Evolutionary conservation across 2,113 vertebrate species (phyloP), one percentile per base, ranked within the genome.

Genomic region (Pomatorhinus ruficollis): DNA sequence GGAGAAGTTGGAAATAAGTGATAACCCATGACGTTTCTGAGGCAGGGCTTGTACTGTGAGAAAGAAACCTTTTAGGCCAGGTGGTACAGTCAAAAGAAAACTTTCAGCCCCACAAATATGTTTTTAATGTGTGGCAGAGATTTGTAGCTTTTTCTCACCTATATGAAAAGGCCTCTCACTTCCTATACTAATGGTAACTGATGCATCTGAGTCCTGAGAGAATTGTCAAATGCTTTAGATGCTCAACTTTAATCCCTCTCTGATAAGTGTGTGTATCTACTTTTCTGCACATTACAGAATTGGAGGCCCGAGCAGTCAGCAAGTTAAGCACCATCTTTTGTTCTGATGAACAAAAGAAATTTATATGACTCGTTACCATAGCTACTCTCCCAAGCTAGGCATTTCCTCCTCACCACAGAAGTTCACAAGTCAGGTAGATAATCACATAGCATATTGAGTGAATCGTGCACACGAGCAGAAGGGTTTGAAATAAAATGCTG

Each of bases 401-500:
- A 68, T 87, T 64, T 89, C 40, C 37, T 94, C 35, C 39, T 82
- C 6, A 4, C 31, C 37, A 40, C 42, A 2, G 28, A 68, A 64
- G 16, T 49, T 84, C 31, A 72, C 61, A 63, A 86, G 57, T 68
- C 72, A 84, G 78, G 49, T 77, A 89, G 30, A 76, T 31, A 85
- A 37, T 30, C 59, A 57, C 24, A 42, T 3, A 82, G 49, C 42
- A 9, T 22, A 35, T 13, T 56, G 59, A 88, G 35, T 28, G 27
- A 61, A 76, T 85, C 81, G 59, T 7, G 12, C 57, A 57, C 4
- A 30, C 35, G 35, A 94, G 83, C 54, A 87, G 56, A 87, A 87
- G n/a, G 14, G 17, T 63, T 95, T 90, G 76, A 95, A 96, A 89
- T 44, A 24, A 95, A 94, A 89, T 71, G 39, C 57, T 47, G 24